Base-by-base conservation (phyloP, 2,888 invertebrate genomes). In the Ophioninae sp. region DNA sequence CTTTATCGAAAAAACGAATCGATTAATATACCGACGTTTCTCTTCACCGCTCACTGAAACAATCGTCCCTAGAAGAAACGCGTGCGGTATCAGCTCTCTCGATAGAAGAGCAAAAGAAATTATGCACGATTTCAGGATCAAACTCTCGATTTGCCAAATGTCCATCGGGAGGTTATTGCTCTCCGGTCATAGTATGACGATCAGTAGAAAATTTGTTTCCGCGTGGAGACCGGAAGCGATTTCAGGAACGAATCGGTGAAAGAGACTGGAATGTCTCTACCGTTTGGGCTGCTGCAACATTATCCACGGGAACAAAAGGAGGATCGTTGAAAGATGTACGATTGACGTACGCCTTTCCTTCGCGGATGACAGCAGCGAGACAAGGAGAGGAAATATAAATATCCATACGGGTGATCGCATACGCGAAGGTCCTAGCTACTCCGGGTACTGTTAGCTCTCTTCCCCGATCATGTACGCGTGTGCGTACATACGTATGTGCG, bases 371-470 rank as follows among this genome's bases (percentile, higher is more conserved):
- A 20, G 37, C 59, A 63, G 20, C 51, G 59, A 83, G 64, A 69
- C 39, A 64, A 37, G 71, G 56, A 75, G 3, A 44, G 13, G 75
- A 65, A 73, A 73, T 69, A 51, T 69, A 69, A 74, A 80, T 77
- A 80, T 74, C 68, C 58, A 77, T 80, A 73, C 69, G 56, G 63
- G 65, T 65, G 67, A 78, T 78, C 56, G 81, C 30, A 65, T 51
- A 82, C 44, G 51, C 64, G 37, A 51, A 51, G 58, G 51, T 72
- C 51, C 78, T 71, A 71, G 69, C 81, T 78, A 83, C 83, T 78
- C 81, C 74, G 74, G 71, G 83, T 83, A 83, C 83, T 67, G 83
- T 83, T 83, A 81, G 22, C 78, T 78, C 65, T 68, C 72, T 72
- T 59, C 20, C 63, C 63, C 20, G 44, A 2, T 13, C 17, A 6